Conservation (phyloP, 1,140 invertebrate genomes). For the Berghia stephanieae region DNA sequence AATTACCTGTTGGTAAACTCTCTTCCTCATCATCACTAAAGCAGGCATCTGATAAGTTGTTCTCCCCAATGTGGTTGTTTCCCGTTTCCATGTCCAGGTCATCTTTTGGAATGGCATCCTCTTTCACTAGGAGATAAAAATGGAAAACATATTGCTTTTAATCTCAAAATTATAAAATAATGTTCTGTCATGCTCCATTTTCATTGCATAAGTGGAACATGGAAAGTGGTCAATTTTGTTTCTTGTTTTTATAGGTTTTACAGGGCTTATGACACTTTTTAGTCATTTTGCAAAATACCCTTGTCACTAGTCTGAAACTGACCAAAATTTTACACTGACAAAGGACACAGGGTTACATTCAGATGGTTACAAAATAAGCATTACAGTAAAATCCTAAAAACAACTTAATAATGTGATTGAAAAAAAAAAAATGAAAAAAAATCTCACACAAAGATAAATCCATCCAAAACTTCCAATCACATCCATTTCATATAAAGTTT, state of each 20-base stretch:
- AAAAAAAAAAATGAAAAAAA: too few relatives aligned
- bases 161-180: not conserved
- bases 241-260: not conserved
- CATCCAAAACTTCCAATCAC: too few relatives aligned
- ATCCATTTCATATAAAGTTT: too few relatives aligned
- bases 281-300: too few relatives aligned
- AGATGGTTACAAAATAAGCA: too few relatives aligned
- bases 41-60: constrained; percentile 70
- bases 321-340: too few relatives aligned
- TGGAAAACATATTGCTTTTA: not conserved
- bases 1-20: constrained; percentile 66
- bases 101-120: constrained; percentile 42
- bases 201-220: not conserved
- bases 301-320: too few relatives aligned
- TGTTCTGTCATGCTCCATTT: not conserved
- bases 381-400: too few relatives aligned
- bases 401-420: too few relatives aligned
- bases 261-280: too few relatives aligned
- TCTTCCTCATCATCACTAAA: constrained; percentile 83
- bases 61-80: constrained; percentile 55
- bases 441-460: too few relatives aligned
- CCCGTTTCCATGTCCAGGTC: constrained; percentile 49
- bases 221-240: not conserved
- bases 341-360: too few relatives aligned
- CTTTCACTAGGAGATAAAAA: constrained; percentile 41